phyloP scores from a whole-genome alignment of 35 echinoderm and acorn worm species.

The Eucidaris tribuloides region DNA sequence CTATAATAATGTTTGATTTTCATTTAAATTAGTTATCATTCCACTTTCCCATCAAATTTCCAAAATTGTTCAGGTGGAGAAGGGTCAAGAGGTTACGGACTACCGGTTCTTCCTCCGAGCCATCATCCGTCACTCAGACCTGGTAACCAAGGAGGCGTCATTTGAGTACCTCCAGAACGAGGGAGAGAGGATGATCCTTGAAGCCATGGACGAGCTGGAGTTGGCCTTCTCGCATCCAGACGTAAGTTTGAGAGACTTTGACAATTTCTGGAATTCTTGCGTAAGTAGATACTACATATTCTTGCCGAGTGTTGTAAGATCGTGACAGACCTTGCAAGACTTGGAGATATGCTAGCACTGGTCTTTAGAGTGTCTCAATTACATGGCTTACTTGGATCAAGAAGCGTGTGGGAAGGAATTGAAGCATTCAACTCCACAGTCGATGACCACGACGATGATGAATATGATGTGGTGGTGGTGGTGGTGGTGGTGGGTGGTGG shows the following conservation, averaged over 20 bases:
- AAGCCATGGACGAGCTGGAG: constrained; percentile 96
- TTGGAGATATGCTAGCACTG: neutral
- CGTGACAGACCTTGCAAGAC: neutral
- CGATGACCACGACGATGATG: no score
- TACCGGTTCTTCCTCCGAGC: constrained; percentile 95
- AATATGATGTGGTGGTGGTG: no score
- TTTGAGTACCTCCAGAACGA: constrained; percentile 95
- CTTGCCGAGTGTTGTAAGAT: neutral
- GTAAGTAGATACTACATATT: neutral
- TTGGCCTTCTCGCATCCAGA: constrained; percentile 78
- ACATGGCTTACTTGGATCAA: neutral
- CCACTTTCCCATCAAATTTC: neutral
- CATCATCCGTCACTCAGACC: constrained; percentile 98
- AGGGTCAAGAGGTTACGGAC: constrained; percentile 97
- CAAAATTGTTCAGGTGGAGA: constrained; percentile 51
- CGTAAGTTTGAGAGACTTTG: constrained; percentile 60
- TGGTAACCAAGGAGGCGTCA: constrained; percentile 95
- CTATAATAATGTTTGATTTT: no score
- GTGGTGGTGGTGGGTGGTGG: no score
- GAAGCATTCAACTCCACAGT: no score
- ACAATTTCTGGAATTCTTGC: neutral
- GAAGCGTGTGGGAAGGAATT: no score
- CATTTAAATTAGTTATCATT: no score
- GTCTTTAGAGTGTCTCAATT: neutral
- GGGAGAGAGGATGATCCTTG: constrained; percentile 92